Conservation (phyloP, 64 coral and sea anemone species). For the Pachyseris speciosa region DNA sequence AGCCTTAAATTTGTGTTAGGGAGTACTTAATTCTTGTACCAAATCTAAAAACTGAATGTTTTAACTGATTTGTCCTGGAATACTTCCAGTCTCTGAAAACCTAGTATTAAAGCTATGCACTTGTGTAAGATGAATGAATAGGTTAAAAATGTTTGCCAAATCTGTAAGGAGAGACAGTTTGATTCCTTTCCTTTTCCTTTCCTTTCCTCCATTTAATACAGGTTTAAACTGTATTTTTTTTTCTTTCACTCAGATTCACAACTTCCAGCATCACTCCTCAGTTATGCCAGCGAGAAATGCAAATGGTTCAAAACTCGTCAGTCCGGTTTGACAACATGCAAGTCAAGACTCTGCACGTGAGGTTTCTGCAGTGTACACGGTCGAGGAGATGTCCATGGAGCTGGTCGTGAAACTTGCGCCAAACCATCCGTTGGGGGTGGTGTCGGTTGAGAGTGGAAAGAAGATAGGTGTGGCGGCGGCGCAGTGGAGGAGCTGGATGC, state of each 20-base stretch:
- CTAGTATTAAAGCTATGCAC: too few species aligned
- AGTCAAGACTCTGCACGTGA: constrained; percentile 86
- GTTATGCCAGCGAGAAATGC: constrained; percentile 91
- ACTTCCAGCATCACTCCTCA: constrained; percentile 75
- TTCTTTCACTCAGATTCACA: constrained; percentile 74
- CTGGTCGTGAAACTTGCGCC: constrained; percentile 87
- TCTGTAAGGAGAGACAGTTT: too few species aligned
- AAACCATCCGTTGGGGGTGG: constrained; percentile 92
- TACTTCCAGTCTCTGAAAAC: too few species aligned
- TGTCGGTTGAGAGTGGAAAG: constrained; percentile 90
- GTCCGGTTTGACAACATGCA: constrained; percentile 90
- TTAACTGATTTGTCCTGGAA: too few species aligned
- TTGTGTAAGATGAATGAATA: too few species aligned
- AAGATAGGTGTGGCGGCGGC: constrained; percentile 81
- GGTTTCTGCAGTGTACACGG: constrained; percentile 90
- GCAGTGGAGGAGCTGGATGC: constrained; percentile 98
- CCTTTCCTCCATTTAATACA: too few species aligned
- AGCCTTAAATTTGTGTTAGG: too few species aligned
- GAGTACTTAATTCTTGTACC: too few species aligned
- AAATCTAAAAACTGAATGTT: too few species aligned
- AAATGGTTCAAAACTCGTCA: constrained; percentile 77
- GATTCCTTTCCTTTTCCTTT: too few species aligned
- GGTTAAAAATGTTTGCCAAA: too few species aligned
- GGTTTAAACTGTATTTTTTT: neutral
- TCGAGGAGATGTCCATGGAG: constrained; percentile 98